These are phyloP conservation scores for Tribolium madens DNA, from an alignment of 1,140 invertebrate genomes.

Conservation along the genomic window DNA sequence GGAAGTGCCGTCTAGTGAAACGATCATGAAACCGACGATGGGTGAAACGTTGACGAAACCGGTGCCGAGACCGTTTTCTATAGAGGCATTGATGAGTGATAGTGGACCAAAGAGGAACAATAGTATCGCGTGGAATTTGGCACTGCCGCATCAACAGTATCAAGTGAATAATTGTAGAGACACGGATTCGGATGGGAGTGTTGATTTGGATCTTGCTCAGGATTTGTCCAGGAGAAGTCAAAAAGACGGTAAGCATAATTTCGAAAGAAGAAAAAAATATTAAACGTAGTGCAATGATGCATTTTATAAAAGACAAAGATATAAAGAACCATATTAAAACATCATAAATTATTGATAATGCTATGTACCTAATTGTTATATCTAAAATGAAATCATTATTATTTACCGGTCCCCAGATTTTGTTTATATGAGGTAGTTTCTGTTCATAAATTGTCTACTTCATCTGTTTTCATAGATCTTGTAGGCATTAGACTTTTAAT, in stretches of 20 bases:
- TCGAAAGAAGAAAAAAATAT: too few species aligned
- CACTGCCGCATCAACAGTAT: slow-evolving; percentile 44
- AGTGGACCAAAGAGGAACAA: slow-evolving; percentile 57
- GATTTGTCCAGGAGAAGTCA: slow-evolving; percentile 63
- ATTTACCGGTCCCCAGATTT: too few species aligned
- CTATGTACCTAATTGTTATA: too few species aligned
- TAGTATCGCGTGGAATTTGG: slow-evolving; percentile 50
- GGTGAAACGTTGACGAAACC: slow-evolving; percentile 57
- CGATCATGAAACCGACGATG: slow-evolving; percentile 32
- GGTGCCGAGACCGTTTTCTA: slow-evolving; percentile 64
- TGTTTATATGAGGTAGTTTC: too few species aligned
- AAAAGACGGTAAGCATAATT: slow-evolving; percentile 55
- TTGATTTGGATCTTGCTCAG: slow-evolving; percentile 64
- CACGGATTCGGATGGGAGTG: slow-evolving; percentile 63
- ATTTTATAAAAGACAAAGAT: too few species aligned
- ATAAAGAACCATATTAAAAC: too few species aligned
- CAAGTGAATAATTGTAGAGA: slow-evolving; percentile 53
- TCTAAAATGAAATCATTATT: too few species aligned
- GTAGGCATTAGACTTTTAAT: too few species aligned
- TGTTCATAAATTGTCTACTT: too few species aligned
- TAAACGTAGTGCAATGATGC: too few species aligned
- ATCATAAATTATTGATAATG: too few species aligned
- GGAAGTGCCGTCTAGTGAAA: slow-evolving; percentile 50
- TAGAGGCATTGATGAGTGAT: slow-evolving; percentile 64
- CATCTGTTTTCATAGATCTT: too few species aligned